Conservation (phyloP, 2,113 vertebrate genomes). For the Oriolus oriolus region DNA sequence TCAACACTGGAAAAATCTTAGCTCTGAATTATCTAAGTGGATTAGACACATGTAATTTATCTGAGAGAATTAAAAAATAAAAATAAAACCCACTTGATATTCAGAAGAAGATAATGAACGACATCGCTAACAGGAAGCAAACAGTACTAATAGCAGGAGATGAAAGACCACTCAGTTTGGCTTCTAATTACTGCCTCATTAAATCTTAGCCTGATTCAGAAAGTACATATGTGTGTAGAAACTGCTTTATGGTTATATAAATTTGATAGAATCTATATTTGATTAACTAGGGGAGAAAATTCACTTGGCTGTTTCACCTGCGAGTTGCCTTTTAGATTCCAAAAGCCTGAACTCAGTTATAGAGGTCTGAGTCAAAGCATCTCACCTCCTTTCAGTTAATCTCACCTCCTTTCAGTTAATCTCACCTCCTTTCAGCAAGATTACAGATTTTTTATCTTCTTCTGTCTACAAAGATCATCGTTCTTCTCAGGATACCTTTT, state of each 20-base stretch:
- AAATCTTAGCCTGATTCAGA: background rate
- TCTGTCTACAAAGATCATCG: background rate
- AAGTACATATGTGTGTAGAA: background rate
- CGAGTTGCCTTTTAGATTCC: background rate
- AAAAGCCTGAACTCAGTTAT: background rate
- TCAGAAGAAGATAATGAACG: slow-evolving; percentile 32
- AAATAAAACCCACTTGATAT: slow-evolving; percentile 4
- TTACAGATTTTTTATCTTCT: rapidly evolving
- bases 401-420: background rate
- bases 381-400: background rate
- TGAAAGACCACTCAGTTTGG: background rate
- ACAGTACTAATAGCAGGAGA: background rate
- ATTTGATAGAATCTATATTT: background rate
- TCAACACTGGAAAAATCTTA: background rate
- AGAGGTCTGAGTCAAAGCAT: background rate
- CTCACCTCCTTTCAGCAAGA: background rate
- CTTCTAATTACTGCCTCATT: background rate
- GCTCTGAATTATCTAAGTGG: slow-evolving; percentile 23
- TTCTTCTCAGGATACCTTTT: background rate
- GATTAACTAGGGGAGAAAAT: background rate
- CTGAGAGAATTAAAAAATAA: slow-evolving; percentile 8
- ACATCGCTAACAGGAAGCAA: background rate
- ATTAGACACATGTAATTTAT: slow-evolving; percentile 34
- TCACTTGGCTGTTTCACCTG: background rate
- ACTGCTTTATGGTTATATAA: background rate